Evolutionary conservation across 2,888 invertebrate species (phyloP), one percentile per base, ranked within the genome.

Genomic region (Ophion ventricosus): DNA sequence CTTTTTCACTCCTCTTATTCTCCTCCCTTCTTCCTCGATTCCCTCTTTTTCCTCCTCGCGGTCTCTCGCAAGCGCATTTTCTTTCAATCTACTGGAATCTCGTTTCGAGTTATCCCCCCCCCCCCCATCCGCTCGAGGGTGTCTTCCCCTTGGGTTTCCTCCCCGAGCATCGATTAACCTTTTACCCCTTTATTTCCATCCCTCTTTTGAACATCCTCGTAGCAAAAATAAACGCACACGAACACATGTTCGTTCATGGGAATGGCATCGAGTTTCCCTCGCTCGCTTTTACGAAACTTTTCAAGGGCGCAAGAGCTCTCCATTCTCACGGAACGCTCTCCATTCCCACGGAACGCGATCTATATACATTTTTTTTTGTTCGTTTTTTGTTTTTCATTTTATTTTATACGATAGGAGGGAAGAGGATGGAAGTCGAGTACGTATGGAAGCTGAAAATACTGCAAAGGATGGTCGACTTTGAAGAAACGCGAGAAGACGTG

Each of bases 231-330:
- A 49, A 79, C 23, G 26, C 49, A n/a, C 5, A 26, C 26, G 43
- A 14, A 63, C 3, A 29, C 26, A 49, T 7, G 29, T 73, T 63
- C 61, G 54, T 54, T 20, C 29, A 40, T 64, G 35, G 70, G 54
- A 54, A 80, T 26, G 70, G 72, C 61, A 69, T 69, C 64, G 54
- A 81, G 84, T 69, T 81, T 82, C 43, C 43, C 23, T 67, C 75
- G 83, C 82, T 83, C 82, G 86, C 84, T 86, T 81, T 84, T 78
- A 70, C 43, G 67, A 61, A 86, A 86, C 81, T 88, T 89, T 89
- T 23, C n/a, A 49, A 29, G 54, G 70, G 69, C 87, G 74, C 64
- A 40, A 59, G 74, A 63, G 78, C 66, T 82, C 84, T 79, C 82
- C 87, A 86, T 86, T 87, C 82, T 81, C 82, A 82, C 80, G 82